Evolutionary conservation across 2,797 vertebrate genomes (phyloP).

Genomic region (Rousettus madagascariensis): DNA sequence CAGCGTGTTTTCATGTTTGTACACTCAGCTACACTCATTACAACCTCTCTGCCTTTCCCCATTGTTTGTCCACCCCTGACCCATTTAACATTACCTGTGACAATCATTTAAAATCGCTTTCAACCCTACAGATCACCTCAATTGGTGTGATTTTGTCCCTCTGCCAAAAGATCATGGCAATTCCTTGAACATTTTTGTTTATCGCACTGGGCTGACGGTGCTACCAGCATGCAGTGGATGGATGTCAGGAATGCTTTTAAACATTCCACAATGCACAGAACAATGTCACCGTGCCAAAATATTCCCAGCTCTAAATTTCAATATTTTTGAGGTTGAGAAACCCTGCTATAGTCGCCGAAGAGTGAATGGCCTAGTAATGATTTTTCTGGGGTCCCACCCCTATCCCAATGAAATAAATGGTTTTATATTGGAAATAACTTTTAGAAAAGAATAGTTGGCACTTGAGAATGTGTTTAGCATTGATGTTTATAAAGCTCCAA

Average conservation of each 20-base stretch:
- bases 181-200: neutral
- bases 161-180: neutral
- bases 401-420: neutral
- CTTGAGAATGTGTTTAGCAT: neutral
- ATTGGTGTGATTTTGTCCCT: neutral
- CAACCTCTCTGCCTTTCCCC: neutral
- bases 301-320: neutral
- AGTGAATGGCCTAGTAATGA: neutral
- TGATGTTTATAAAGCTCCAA: neutral
- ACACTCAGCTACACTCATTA: neutral
- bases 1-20: neutral
- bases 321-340: neutral
- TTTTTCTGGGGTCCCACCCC: neutral
- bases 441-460: neutral
- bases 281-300: neutral
- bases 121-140: neutral
- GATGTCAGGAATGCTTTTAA: neutral
- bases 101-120: neutral
- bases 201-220: neutral
- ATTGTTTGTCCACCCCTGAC: neutral
- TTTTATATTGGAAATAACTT: neutral
- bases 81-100: neutral
- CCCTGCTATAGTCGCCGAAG: neutral
- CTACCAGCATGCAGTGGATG: neutral
- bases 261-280: neutral